Evolutionary conservation across 2,113 vertebrate genomes (phyloP), one percentile per base, ranked within the genome.

Genomic region (Fregata magnificens): DNA sequence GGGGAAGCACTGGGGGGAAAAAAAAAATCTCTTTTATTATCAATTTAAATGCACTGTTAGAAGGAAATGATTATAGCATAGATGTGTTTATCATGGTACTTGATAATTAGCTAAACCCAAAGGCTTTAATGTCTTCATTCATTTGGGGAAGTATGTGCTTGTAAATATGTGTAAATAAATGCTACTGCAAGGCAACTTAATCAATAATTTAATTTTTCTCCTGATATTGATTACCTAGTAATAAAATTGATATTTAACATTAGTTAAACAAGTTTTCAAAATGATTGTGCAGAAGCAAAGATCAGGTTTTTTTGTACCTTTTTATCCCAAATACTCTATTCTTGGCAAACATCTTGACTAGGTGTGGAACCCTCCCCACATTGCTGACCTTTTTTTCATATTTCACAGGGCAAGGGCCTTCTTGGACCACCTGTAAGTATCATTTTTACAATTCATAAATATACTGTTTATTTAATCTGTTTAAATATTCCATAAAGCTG

Each of bases 341-440:
- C 11, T 56, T 86, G 29, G 47, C 42, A 74, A 86, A 55, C 22
- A 92, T 13, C 38, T 86, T 69, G 24, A 63, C 4, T 45, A 47
- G 6, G 5, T 88, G 65, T 78, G 56, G 44, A 87, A 65, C 10
- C 4, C 7, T 86, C 3, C 20, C 31, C 20, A 10, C 36, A 31
- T 74, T 82, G 74, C 67, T 97, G 67, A 96, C 16, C 4, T 49
- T 34, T 65, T 61, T 92, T 96, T 92, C 50, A 16, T 55, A 34
- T 98, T 76, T 98, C 95, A 90, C 89, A 99, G 99, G 99, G 99
- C 78, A 98, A 99, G 82, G 99, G 99, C 9, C 97, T 98, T 86
- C 99, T 99, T 96, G 99, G 99, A 97, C 96, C 98, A 53, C 98
- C 97, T 82, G 99, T 99, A 98, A 98, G 99, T 99, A 93, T 81